Conservation (phyloP, 2,113 vertebrate species). For the Gymnogyps californianus region DNA sequence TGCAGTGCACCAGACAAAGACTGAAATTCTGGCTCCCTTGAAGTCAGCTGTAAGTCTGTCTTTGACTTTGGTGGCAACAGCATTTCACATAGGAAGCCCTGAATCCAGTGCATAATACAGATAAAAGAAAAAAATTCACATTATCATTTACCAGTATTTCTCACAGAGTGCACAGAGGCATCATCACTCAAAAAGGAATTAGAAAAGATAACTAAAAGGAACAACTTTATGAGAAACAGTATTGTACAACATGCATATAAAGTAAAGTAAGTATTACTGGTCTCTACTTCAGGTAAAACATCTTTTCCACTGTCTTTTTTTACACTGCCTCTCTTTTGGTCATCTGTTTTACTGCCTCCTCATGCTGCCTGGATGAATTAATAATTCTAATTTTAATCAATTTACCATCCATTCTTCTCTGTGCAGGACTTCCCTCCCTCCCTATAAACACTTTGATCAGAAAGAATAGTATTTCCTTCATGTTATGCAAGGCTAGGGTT, state of each 20-base stretch:
- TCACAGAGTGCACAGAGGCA: not conserved
- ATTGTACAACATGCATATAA: not conserved
- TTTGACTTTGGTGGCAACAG: not conserved
- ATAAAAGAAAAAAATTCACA: not conserved
- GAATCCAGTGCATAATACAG: not conserved
- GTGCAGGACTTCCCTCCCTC: not conserved
- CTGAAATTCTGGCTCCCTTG: not conserved
- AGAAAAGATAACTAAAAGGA: not conserved
- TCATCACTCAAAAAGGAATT: not conserved
- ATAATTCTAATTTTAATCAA: not conserved
- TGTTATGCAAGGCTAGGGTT: not conserved
- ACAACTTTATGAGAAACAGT: not conserved
- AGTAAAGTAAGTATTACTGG: not conserved
- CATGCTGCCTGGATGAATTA: not conserved
- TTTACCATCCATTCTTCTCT: not conserved
- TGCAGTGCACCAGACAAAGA: not conserved
- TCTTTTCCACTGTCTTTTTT: not conserved
- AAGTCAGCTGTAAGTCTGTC: not conserved
- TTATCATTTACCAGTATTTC: not conserved
- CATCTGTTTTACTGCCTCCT: not conserved
- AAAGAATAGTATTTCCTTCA: not conserved
- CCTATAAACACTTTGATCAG: not conserved
- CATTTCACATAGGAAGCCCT: not conserved
- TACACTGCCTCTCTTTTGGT: not conserved
- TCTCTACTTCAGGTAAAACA: not conserved